Conservation (phyloP, 2,888 invertebrate species). For the Pyrgus malvae region DNA sequence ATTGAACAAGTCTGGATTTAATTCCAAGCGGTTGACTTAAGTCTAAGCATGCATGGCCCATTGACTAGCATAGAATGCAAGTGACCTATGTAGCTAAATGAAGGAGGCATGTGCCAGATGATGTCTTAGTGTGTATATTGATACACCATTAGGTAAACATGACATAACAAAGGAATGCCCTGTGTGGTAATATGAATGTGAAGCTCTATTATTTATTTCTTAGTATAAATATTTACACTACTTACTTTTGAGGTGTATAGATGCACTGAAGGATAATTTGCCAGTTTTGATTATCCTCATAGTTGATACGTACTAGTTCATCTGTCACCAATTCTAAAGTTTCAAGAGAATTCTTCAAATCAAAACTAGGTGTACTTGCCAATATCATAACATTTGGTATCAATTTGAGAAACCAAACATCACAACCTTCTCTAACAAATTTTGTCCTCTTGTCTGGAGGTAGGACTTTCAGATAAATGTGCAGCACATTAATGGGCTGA, state of each 20-base stretch:
- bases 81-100: too few species aligned
- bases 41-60: too few species aligned
- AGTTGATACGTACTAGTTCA: slow-evolving; percentile 58
- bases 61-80: too few species aligned
- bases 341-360: slow-evolving; percentile 39
- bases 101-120: too few species aligned
- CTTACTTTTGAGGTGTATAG: slow-evolving; percentile 58
- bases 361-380: slow-evolving; percentile 13
- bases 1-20: too few species aligned
- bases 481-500: slow-evolving; percentile 62
- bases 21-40: too few species aligned
- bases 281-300: slow-evolving; percentile 65
- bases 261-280: slow-evolving; percentile 56
- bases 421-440: slow-evolving; percentile 61
- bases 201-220: too few species aligned
- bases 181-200: too few species aligned
- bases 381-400: slow-evolving; percentile 63
- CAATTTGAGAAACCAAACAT: slow-evolving; percentile 73
- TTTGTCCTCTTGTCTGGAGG: slow-evolving; percentile 52
- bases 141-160: too few species aligned
- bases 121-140: too few species aligned
- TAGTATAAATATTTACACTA: too few species aligned
- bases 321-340: slow-evolving; percentile 67
- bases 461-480: slow-evolving; percentile 52
- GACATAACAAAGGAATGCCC: too few species aligned